Conservation (phyloP, 2,797 vertebrate genomes). For the Atherinosoma microstoma region DNA sequence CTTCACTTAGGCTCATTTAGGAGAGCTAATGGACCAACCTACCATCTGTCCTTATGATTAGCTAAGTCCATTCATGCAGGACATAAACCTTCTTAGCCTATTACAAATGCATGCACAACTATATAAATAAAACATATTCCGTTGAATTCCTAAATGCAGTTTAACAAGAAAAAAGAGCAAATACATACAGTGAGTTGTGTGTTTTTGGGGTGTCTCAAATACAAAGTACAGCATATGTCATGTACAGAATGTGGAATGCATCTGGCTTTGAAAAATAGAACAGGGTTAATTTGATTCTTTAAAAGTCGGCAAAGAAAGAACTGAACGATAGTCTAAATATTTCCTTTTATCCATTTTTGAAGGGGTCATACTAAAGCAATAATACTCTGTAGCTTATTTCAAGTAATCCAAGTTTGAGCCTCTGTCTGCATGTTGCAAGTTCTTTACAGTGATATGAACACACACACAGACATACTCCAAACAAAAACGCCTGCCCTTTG, state of each 20-base stretch:
- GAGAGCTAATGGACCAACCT: constrained; percentile 71
- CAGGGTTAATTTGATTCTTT: neutral
- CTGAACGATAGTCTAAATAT: constrained; percentile 2
- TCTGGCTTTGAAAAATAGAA: constrained; percentile 18
- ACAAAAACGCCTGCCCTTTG: constrained; percentile 72
- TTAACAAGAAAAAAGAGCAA: neutral
- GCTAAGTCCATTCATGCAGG: constrained; percentile 44
- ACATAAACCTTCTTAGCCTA: constrained; percentile 46
- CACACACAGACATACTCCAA: constrained; percentile 46
- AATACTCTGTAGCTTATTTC: constrained; percentile 18
- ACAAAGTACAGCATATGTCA: neutral
- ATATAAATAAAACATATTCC: constrained; percentile 17
- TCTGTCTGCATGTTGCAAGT: constrained; percentile 9
- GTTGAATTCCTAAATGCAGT: neutral
- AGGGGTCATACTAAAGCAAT: neutral
- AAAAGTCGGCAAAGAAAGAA: constrained; percentile 11
- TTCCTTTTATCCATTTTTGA: constrained; percentile 12
- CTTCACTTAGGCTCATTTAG: constrained; percentile 74
- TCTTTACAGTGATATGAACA: constrained; percentile 33
- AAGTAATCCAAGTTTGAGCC: constrained; percentile 26
- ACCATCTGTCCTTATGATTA: constrained; percentile 78
- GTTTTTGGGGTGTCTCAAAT: neutral
- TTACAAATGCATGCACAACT: constrained; percentile 2
- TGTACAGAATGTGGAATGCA: neutral
- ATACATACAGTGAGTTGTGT: neutral